Conservation (phyloP, 23 tunicate genomes). For the Oikopleura albicans region DNA sequence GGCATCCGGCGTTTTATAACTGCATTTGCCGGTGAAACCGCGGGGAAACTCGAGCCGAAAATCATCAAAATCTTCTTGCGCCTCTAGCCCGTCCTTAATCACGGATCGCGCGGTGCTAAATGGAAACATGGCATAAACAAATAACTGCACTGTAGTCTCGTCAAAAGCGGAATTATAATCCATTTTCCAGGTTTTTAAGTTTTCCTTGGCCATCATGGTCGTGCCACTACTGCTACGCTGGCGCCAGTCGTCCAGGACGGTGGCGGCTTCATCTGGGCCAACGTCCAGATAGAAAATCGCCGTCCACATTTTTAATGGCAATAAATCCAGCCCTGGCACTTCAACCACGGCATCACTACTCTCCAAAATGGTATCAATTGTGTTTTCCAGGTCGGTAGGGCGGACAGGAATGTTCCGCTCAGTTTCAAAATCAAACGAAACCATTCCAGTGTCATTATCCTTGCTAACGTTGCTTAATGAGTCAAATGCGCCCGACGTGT, state of each 20-base stretch:
- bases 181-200: neutral
- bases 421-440: neutral
- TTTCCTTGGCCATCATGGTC: neutral
- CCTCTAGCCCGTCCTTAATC: neutral
- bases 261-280: neutral
- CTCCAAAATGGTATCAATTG: neutral
- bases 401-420: neutral
- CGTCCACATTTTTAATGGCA: neutral
- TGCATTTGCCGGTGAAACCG: neutral
- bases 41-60: neutral
- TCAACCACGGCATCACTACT: neutral
- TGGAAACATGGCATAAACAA: neutral
- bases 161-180: neutral
- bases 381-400: neutral
- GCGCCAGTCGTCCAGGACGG: constrained; percentile 10
- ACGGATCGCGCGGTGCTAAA: neutral
- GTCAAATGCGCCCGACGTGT: neutral
- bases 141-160: neutral
- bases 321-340: neutral
- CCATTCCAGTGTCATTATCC: neutral
- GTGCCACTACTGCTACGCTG: no score
- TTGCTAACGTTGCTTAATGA: neutral
- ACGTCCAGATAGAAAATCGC: neutral
- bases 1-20: neutral
- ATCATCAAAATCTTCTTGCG: neutral